Evolutionary conservation across 2,113 vertebrate species (phyloP), one percentile per base, ranked within the genome.

Genomic region (Siniperca knerii): DNA sequence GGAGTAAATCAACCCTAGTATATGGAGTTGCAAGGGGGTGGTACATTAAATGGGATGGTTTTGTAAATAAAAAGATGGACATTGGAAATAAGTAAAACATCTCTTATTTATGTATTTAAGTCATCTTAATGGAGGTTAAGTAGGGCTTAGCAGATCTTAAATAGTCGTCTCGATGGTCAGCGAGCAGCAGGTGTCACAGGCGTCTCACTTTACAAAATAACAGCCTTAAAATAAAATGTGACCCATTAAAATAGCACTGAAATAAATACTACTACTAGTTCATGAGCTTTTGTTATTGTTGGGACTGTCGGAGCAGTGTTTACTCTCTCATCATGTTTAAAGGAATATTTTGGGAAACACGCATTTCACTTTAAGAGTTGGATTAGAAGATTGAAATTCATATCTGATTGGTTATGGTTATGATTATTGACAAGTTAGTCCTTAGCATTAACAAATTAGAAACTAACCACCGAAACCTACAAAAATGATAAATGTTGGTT

Each of bases 51-150:
- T 4, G 23, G 35, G 55, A 60, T 11, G 40, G 8, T 25, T 72
- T 52, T 72, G 64, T 62, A n/a, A 85, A 72, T 52, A 68, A 79
- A 81, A 35, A 76, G 21, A 75, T 44, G 11, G 16, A 37, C 18
- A 11, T 37, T 75, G 37, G 6, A 50, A n/a, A 75, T 18, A 10
- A 55, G 11, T 67, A 8, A 65, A 79, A 20, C 40, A 66, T 64
- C 64, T 29, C n/a, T 4, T 0, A 37, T 62, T 29, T 29, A 29
- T 29, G 54, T 42, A 4, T 70, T 57, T 16, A 21, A 29, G 10
- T 2, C 54, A 55, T 61, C 21, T 62, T 50, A 25, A 37, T 57
- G 70, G 33, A 58, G 33, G 81, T 83, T 37, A 57, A 66, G 23
- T 75, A 55, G 33, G 6, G 44, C 61, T 65, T 18, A 35, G 44